phyloP scores from a whole-genome alignment of 2,113 vertebrate genomes.

The Trogon surrucura region DNA sequence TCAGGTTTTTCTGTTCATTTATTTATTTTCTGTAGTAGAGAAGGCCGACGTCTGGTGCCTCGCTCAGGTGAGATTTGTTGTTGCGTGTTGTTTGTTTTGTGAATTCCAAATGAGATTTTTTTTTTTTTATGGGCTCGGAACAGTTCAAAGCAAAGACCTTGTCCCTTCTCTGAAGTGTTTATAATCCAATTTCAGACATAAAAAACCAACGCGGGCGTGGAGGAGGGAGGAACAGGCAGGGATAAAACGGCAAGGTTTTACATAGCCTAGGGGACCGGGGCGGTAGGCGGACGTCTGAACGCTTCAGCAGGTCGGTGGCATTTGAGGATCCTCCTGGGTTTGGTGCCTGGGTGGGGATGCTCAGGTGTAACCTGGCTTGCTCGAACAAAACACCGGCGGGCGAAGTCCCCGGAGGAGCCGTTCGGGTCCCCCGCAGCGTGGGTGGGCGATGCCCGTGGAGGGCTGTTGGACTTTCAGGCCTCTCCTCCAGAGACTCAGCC shows the following conservation, averaged over 20 bases:
- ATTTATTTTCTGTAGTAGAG: neutral
- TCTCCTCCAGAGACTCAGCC: neutral
- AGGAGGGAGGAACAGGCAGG: neutral
- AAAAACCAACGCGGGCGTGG: neutral
- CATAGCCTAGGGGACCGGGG: neutral
- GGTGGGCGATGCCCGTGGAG: neutral
- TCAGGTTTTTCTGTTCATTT: neutral
- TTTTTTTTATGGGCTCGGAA: neutral
- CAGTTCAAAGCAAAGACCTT: constrained; percentile 41
- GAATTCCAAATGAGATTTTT: neutral
- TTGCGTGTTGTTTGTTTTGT: constrained; percentile 11
- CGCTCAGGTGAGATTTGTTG: constrained; percentile 23
- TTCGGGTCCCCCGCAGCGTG: neutral
- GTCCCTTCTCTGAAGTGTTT: constrained; percentile 51
- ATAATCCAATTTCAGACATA: constrained; percentile 13
- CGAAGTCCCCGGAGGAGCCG: neutral
- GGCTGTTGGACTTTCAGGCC: no score
- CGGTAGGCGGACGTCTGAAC: neutral
- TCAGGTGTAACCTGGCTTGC: neutral
- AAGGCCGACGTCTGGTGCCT: neutral
- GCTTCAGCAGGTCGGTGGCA: neutral
- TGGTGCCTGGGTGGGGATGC: neutral
- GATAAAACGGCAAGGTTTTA: neutral
- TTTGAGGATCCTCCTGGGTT: neutral
- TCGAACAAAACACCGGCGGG: neutral